phyloP scores from a whole-genome alignment of 1,140 invertebrate genomes.

The Mylabris phalerata region DNA sequence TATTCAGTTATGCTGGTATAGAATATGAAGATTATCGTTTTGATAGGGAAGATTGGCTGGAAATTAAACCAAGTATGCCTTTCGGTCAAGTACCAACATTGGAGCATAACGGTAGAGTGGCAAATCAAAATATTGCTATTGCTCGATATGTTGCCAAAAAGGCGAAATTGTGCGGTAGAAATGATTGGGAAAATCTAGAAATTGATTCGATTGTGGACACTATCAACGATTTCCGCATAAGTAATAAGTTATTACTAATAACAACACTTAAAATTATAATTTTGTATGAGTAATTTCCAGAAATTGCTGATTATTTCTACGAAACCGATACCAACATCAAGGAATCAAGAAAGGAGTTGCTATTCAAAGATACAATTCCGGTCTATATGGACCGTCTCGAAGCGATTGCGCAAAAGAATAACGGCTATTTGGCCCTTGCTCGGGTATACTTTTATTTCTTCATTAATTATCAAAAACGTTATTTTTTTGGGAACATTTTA shows the following conservation, averaged over 20 bases:
- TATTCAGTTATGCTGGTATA: conserved; percentile 61
- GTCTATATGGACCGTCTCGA: conserved; percentile 52
- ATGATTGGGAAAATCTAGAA: conserved; percentile 56
- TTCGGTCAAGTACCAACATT: conserved; percentile 68
- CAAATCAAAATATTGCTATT: conserved; percentile 63
- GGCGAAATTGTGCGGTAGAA: conserved; percentile 53
- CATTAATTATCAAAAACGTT: not conserved
- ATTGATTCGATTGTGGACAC: conserved; percentile 58
- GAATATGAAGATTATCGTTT: conserved; percentile 66
- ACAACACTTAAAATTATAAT: too few species aligned
- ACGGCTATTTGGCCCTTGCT: conserved; percentile 48
- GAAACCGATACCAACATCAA: not conserved
- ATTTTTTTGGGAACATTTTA: conserved; percentile 32
- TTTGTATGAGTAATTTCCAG: too few species aligned
- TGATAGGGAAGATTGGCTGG: conserved; percentile 50
- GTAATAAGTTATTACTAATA: too few species aligned
- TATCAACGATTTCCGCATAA: conserved; percentile 44
- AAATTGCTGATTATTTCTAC: not conserved
- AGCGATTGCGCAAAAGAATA: conserved; percentile 46
- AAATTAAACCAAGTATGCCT: conserved; percentile 52
- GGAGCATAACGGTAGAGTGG: conserved; percentile 59
- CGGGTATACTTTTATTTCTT: conserved; percentile 36
- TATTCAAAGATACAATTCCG: conserved; percentile 46
- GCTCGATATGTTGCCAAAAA: conserved; percentile 61
- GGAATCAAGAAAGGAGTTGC: conserved; percentile 29